Base-by-base conservation (phyloP, 2,888 invertebrate species). In the Andrena fulva region DNA sequence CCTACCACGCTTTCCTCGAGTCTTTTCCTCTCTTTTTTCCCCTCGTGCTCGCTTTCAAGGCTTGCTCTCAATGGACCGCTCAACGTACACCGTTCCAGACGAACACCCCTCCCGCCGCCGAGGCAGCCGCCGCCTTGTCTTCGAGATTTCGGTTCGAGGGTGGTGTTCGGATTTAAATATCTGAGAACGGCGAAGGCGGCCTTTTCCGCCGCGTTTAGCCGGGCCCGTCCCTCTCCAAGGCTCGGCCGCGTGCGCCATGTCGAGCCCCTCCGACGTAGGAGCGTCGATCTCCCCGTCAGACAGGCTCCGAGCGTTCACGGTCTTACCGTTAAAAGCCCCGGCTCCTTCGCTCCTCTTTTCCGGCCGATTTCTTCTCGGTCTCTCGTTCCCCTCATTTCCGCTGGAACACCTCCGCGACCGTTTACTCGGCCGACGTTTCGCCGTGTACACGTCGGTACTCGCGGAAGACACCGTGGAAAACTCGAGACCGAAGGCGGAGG, bases 131-230 rank as follows among this genome's bases (percentile, higher is more conserved):
- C 50, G 54, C 50, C 72, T 42, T 72, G 82, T 76, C 68, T 75
- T 80, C 75, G 66, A 77, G 85, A 85, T 82, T 85, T 82, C 70
- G 86, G 76, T 42, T 89, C 86, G 83, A 87, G 73, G 85, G 54
- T 79, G 27, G 29, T 31, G 80, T 59, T 59, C 72, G 80, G 91
- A 91, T 91, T 91, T 90, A 91, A 91, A 91, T 91, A 90, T 91
- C 89, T 85, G 87, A 87, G 80, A 88, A 77, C 70, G 75, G 62
- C 33, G 60, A 48, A 78, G 76, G 73, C 52, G 70, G 71, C 62
- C 69, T 72, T 80, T 76, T 48, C 82, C 75, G 60, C 33, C 66
- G 74, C 78, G 81, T 86, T 87, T 82, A 84, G 86, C 73, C 84
- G 80, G 77, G 81, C 80, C 69, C 77, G 74, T 75, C 69, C 77